Evolutionary conservation across 2,888 invertebrate genomes (phyloP).

Genomic region (Danaus chrysippus): DNA sequence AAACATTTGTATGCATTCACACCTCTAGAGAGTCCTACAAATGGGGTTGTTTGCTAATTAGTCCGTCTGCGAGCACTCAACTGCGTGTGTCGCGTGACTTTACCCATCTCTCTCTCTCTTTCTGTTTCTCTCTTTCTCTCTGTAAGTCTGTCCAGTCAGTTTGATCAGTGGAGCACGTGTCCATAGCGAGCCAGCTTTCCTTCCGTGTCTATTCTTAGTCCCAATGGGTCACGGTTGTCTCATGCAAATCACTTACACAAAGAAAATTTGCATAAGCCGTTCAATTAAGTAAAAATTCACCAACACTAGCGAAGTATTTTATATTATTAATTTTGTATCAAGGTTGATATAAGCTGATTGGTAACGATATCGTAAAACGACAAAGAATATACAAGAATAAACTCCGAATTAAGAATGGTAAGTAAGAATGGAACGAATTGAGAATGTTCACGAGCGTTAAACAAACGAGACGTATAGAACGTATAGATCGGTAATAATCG

Average conservation of each 20-base stretch:
- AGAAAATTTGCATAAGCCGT: constrained; percentile 58
- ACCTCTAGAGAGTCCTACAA: constrained; percentile 5
- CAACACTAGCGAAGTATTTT: too few relatives aligned
- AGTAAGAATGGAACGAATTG: too few relatives aligned
- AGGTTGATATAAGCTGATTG: too few relatives aligned
- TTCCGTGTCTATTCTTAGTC: constrained; percentile 74
- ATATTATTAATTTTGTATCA: too few relatives aligned
- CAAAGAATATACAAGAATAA: too few relatives aligned
- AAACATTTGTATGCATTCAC: constrained; percentile 10
- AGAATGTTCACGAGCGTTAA: too few relatives aligned
- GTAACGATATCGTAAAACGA: too few relatives aligned
- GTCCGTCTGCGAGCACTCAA: too few relatives aligned
- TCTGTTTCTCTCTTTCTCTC: constrained; percentile 23
- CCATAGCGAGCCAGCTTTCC: constrained; percentile 65
- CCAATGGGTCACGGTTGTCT: constrained; percentile 63
- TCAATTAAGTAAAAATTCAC: constrained; percentile 20
- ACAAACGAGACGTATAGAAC: too few relatives aligned
- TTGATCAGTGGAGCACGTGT: constrained; percentile 55
- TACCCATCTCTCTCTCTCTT: constrained; percentile 22
- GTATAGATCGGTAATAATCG: constrained; percentile 8
- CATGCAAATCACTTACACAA: constrained; percentile 68
- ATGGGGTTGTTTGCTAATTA: not conserved
- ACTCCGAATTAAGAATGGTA: too few relatives aligned
- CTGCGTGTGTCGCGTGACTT: constrained; percentile 22
- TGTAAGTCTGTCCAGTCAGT: constrained; percentile 23